Percentiles rank a stretch among this genome's conserved stretches.
Evolutionary conservation across 2,113 vertebrate genomes (phyloP).

Genomic region (Dasyornis broadbenti): DNA sequence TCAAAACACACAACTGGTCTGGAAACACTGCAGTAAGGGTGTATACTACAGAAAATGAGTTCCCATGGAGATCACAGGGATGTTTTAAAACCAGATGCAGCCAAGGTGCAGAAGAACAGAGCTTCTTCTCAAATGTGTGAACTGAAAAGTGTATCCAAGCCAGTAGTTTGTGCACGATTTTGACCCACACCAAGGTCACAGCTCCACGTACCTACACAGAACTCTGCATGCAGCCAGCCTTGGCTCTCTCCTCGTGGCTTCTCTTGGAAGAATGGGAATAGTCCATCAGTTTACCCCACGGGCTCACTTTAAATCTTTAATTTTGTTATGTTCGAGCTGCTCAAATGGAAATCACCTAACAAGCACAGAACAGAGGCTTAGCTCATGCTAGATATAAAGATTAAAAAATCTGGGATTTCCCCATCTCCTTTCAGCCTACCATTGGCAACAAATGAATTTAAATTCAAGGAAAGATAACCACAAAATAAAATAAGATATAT

Average conservation of each 20-base stretch:
- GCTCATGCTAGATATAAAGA: constrained; percentile 17
- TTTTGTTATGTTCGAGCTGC: neutral
- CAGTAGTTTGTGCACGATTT: neutral
- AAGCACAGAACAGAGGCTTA: neutral
- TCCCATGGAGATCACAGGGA: neutral
- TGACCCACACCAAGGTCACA: neutral
- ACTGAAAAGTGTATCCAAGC: neutral
- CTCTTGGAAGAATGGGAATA: neutral
- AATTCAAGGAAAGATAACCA: constrained; percentile 29
- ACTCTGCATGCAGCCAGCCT: neutral
- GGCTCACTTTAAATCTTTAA: neutral
- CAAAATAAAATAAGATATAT: constrained; percentile 1
- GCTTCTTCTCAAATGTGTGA: neutral
- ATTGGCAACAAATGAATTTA: neutral
- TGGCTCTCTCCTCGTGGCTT: neutral
- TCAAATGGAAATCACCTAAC: constrained; percentile 33
- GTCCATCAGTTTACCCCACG: neutral
- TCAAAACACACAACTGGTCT: neutral
- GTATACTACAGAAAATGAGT: neutral
- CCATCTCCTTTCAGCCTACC: neutral
- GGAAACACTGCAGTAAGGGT: neutral
- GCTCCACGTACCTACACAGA: neutral
- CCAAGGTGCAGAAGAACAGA: neutral
- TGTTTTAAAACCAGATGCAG: neutral
- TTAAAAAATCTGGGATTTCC: constrained; percentile 25